A percentile compares a stretch with the other conserved stretches of the same genome.
Evolutionary conservation across 2,113 vertebrate genomes (phyloP).

Genomic region (Tringa solitaria): DNA sequence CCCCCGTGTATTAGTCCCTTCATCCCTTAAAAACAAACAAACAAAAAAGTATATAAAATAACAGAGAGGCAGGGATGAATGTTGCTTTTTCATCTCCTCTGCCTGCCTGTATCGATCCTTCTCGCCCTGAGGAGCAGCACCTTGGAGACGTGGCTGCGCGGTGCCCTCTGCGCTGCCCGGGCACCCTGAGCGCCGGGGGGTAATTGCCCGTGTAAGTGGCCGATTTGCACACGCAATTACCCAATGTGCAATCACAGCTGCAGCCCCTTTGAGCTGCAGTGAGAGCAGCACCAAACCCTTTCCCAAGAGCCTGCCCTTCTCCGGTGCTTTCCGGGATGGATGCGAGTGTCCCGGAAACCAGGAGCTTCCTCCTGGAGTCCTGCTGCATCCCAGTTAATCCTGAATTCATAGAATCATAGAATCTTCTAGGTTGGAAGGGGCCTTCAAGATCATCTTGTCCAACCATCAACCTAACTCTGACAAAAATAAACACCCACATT

Average conservation of each 20-base stretch:
- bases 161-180: not conserved
- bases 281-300: not conserved
- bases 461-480: too few species aligned
- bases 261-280: not conserved
- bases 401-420: too few species aligned
- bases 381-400: not conserved
- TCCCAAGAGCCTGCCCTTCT: not conserved
- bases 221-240: constrained; percentile 17
- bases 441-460: too few species aligned
- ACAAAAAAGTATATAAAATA: not conserved
- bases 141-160: not conserved
- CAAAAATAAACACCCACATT: too few species aligned
- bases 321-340: not conserved
- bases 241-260: not conserved
- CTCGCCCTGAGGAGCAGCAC: not conserved
- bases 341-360: not conserved
- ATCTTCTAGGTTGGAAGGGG: too few species aligned
- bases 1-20: not conserved
- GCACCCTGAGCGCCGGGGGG: fast-evolving
- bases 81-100: not conserved
- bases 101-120: not conserved
- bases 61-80: not conserved
- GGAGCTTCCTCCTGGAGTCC: fast-evolving
- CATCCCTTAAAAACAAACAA: not conserved
- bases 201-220: constrained; percentile 11